These are phyloP conservation scores for Muscina levida DNA, from an alignment of 2,888 invertebrate species.

Conservation along the genomic window DNA sequence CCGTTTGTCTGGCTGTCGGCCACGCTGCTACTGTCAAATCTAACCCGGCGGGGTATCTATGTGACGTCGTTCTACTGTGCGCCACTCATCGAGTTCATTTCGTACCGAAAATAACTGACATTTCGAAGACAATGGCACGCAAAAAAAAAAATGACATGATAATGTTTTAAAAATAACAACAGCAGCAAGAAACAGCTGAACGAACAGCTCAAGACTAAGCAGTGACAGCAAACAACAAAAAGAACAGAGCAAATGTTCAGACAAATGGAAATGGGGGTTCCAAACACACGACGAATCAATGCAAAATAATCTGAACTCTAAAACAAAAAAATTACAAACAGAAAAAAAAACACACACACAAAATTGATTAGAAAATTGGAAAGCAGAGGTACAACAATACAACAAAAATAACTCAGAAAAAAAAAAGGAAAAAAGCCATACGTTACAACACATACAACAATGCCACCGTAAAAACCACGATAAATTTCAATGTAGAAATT, in stretches of 20 bases:
- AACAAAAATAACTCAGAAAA: not conserved
- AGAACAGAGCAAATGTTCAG: not conserved
- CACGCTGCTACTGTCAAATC: constrained; percentile 3
- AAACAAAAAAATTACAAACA: constrained; percentile 1
- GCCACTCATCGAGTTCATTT: constrained; percentile 15
- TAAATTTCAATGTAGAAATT: not conserved
- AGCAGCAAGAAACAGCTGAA: constrained; percentile 16
- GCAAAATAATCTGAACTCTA: not conserved
- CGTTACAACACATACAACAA: no score
- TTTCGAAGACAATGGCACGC: constrained; percentile 61
- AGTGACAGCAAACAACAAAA: not conserved
- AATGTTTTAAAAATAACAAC: constrained; percentile 34
- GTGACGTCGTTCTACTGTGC: constrained; percentile 9
- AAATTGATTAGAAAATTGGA: constrained; percentile 25
- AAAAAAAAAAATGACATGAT: constrained; percentile 60
- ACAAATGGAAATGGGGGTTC: not conserved
- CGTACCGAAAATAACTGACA: constrained; percentile 55
- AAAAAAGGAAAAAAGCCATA: not conserved
- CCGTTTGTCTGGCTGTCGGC: not conserved
- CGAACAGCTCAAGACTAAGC: not conserved
- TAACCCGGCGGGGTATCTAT: constrained; percentile 1
- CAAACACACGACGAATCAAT: no score
- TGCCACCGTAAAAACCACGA: not conserved
- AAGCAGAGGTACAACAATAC: not conserved
- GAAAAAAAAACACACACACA: not conserved